Base-by-base conservation (phyloP, 2,888 invertebrate species). In the Ephialtes manifestator region DNA sequence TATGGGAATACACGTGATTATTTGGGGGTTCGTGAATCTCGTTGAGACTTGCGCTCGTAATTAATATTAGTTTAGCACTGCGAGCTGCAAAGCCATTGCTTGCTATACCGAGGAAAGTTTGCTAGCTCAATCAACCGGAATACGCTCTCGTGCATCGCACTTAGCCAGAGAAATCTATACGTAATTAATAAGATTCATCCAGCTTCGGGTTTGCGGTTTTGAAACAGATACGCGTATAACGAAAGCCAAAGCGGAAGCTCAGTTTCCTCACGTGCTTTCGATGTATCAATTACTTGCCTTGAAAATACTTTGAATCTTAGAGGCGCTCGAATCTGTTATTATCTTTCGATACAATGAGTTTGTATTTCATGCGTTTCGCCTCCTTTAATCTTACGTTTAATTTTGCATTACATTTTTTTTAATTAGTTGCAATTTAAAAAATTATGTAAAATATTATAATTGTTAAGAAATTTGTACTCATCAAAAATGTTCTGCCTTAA, bases 151-250 rank as follows among this genome's bases (percentile, higher is more conserved):
- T 28, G 60, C 28, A 28, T 58, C 58, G 28, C 31, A 31, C 60
- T 60, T 60, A 15, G 31, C 60, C 31, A 7, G 7, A 60, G 31
- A 60, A 15, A n/a, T 58, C 24, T 31, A 31, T 31, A 11, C 5
- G 60, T 31, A 31, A 28, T 60, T 60, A 15, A 60, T n/a, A 60
- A 60, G 60, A 60, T 60, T 60, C 60, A 13, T 24, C 58, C 24
- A 13, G 24, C 28, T 24, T 58, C 10, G 1, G 10, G 13, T 3
- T 13, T 2, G 24, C 55, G 55, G 8, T 18, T 20, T 24, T 55
- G 24, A 55, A 24, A 24, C 55, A 10, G 11, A 20, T 20, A 10
- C 1, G 55, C 35, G 20, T 7, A 13, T 13, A 24, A 11, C 20
- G 55, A 55, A 20, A 58, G 28, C 31, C 10, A 1, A 60, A 24